Conservation (phyloP, 2,888 invertebrate species). For the Mechanitis messenoides region DNA sequence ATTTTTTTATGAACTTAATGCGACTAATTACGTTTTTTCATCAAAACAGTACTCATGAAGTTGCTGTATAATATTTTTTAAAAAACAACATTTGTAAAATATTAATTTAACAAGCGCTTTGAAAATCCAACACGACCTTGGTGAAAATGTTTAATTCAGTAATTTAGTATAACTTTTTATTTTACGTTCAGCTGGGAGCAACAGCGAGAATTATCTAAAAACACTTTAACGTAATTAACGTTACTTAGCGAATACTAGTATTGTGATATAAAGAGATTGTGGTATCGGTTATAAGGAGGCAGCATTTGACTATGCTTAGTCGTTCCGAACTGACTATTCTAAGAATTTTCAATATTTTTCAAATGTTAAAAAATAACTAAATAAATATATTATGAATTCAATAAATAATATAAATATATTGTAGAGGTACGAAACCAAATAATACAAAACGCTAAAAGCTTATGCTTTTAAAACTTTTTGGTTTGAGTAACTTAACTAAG, state of each 20-base stretch:
- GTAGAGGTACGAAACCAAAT: too few species aligned
- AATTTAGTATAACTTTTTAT: not conserved
- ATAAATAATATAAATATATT: too few species aligned
- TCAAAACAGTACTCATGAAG: too few species aligned
- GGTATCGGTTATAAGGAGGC: slow-evolving; percentile 11
- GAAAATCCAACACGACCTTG: not conserved
- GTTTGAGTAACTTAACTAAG: not conserved
- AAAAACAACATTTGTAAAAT: too few species aligned
- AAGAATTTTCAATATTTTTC: too few species aligned
- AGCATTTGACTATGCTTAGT: too few species aligned
- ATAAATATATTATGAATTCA: too few species aligned
- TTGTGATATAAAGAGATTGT: slow-evolving; percentile 28
- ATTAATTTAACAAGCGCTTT: not conserved
- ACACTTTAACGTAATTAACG: slow-evolving; percentile 45
- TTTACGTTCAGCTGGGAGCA: slow-evolving; percentile 12
- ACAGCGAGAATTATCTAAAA: slow-evolving; percentile 38
- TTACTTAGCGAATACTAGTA: slow-evolving; percentile 31
- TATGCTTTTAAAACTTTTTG: not conserved
- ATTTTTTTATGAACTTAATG: too few species aligned
- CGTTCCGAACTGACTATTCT: too few species aligned
- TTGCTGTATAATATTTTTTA: too few species aligned
- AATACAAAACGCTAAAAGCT: not conserved
- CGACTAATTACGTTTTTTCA: too few species aligned
- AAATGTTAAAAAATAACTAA: too few species aligned
- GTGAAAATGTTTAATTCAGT: not conserved